Percentiles rank a stretch among this genome's conserved stretches.
These are phyloP conservation scores for Lepus timidus DNA, from an alignment of 2,113 vertebrate species.

Conservation along the genomic window DNA sequence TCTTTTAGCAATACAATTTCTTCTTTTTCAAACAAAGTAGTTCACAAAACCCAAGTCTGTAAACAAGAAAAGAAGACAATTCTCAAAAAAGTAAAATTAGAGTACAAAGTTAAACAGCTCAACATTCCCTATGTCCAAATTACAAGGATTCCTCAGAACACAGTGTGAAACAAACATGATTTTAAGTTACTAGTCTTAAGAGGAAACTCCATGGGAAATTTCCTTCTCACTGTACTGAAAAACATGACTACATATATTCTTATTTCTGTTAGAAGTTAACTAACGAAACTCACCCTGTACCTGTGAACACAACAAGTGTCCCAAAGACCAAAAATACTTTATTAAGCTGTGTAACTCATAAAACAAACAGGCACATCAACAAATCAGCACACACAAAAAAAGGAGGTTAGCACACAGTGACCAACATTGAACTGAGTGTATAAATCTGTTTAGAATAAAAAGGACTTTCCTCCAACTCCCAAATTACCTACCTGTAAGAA, in stretches of 20 bases:
- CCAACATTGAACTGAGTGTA: not conserved
- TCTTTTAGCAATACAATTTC: not conserved
- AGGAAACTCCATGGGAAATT: slow-evolving; percentile 24
- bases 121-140: not conserved
- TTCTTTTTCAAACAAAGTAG: not conserved
- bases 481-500: slow-evolving; percentile 28
- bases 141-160: not conserved
- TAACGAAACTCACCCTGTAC: not conserved
- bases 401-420: not conserved
- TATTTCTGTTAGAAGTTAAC: slow-evolving; percentile 19
- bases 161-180: not conserved
- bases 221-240: not conserved
- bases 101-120: not conserved
- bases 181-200: not conserved
- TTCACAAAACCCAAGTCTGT: not conserved
- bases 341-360: not conserved
- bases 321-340: not conserved
- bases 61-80: not conserved
- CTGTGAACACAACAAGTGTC: not conserved
- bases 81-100: slow-evolving; percentile 29
- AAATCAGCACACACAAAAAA: not conserved
- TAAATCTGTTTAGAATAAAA: slow-evolving; percentile 26
- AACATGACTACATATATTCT: slow-evolving; percentile 3
- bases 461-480: not conserved
- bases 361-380: not conserved